Evolutionary conservation across 2,797 vertebrate genomes (phyloP), one percentile per base, ranked within the genome.

Genomic region (Chloroceryle inda): DNA sequence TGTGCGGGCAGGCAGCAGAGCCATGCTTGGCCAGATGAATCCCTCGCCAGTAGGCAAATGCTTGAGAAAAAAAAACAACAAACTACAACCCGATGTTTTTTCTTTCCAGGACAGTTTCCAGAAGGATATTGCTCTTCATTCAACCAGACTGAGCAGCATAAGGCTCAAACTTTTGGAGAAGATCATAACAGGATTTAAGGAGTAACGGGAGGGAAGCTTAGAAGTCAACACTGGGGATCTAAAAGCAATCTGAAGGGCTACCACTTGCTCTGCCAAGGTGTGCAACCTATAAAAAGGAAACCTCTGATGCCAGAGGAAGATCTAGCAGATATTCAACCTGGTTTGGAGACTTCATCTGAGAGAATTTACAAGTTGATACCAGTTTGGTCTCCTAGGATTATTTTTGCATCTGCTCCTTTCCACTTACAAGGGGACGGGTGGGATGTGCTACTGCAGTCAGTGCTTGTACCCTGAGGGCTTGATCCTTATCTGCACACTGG

Each of bases 61-160:
- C 7, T 67, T 35, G 33, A 56, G 37, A 37, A 52, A 21, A 8
- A 63, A 66, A 47, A 5, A 0, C 10, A 64, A 27, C 13, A 68
- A 38, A 86, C 4, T 44, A 29, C 9, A 93, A 52, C 4, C 9
- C 4, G 2, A 5, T 81, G 50, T 91, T 64, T 92, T 85, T 26
- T 78, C 56, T 85, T 94, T 86, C 50, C 82, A 96, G 93, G 74
- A 47, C 2, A 24, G 33, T 50, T 85, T 86, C 75, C 79, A 67
- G 68, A 64, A 22, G 24, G 47, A 85, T 47, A 1, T 0, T 0
- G 2, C 14, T 63, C 47, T 26, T 40, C 45, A 59, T 72, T 40
- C 73, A 68, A 62, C 26, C 33, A 21, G 31, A 22, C 13, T 22
- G 72, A 81, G 7, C 69, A 45, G 58, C 53, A 27, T 49, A 67